phyloP scores from a whole-genome alignment of 2,797 vertebrate species.

The Amblyopsis hoosieri region DNA sequence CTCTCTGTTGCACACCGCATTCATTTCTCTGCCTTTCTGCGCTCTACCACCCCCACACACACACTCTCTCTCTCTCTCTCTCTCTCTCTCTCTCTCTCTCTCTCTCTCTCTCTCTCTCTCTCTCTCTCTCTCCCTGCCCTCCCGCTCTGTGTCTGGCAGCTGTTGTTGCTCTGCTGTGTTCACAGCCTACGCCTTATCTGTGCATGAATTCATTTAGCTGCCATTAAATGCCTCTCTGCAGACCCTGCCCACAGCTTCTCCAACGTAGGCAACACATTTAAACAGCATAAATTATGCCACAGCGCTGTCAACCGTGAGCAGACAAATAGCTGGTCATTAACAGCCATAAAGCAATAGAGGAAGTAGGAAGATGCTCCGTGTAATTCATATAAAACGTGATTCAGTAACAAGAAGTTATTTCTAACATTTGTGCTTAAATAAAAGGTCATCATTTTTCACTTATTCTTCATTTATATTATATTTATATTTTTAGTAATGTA shows the following conservation, averaged over 20 bases:
- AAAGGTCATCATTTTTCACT: no score
- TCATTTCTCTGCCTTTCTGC: slow-evolving; percentile 57
- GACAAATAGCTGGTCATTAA: no score
- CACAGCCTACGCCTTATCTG: slow-evolving; percentile 70
- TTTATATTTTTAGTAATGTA: slow-evolving; percentile 10
- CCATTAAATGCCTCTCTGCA: slow-evolving; percentile 71
- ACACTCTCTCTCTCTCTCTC: not conserved
- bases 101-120: not conserved
- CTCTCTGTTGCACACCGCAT: slow-evolving; percentile 52
- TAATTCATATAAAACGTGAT: no score
- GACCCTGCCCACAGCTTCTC: slow-evolving; percentile 62
- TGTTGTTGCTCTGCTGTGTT: slow-evolving; percentile 69
- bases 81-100: slow-evolving; percentile 8
- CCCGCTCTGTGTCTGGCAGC: slow-evolving; percentile 61
- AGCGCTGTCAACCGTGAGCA: no score
- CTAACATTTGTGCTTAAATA: no score
- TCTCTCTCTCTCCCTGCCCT: slow-evolving; percentile 15
- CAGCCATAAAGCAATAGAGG: no score
- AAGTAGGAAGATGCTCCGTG: no score
- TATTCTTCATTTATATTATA: slow-evolving; percentile 16
- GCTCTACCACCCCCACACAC: slow-evolving; percentile 28
- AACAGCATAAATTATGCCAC: no score
- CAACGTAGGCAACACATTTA: not conserved
- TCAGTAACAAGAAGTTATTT: no score
- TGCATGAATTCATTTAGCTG: slow-evolving; percentile 69